These are phyloP conservation scores for Hydractinia symbiolongicarpus DNA, from an alignment of 30 jellyfish, hydroid and myxozoan species.

Conservation along the genomic window DNA sequence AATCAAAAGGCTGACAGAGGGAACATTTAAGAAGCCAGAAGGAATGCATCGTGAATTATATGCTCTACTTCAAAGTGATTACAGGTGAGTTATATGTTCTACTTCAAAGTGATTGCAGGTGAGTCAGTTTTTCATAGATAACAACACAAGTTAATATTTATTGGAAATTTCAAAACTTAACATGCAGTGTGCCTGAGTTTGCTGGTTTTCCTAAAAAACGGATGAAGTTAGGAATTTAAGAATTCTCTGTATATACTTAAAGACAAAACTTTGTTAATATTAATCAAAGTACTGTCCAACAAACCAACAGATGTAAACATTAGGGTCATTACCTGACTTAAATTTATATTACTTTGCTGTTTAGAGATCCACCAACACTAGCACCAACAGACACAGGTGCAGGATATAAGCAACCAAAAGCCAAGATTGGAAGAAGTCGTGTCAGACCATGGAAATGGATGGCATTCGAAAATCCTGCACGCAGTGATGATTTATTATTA, in stretches of 20 bases:
- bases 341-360: not conserved
- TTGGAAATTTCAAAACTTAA: too few relatives aligned
- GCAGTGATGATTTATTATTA: constrained; percentile 54
- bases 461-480: constrained; percentile 64
- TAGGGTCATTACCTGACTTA: too few relatives aligned
- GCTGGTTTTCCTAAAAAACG: too few relatives aligned
- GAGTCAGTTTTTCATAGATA: constrained; percentile 1
- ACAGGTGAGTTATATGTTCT: constrained; percentile 50
- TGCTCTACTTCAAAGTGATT: constrained; percentile 84
- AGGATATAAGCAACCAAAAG: constrained; percentile 78
- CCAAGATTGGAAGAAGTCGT: constrained; percentile 83
- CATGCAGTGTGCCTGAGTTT: too few relatives aligned
- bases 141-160: too few relatives aligned
- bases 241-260: too few relatives aligned
- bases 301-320: too few relatives aligned
- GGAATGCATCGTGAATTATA: constrained; percentile 96
- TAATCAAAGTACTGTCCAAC: too few relatives aligned
- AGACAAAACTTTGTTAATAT: too few relatives aligned
- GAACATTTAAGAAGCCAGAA: constrained; percentile 75
- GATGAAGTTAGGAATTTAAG: too few relatives aligned
- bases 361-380: constrained; percentile 77
- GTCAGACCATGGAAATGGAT: constrained; percentile 80
- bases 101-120: constrained; percentile 84
- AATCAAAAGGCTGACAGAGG: constrained; percentile 54
- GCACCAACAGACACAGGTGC: constrained; percentile 76